These are phyloP conservation scores for Plotosus lineatus DNA, from an alignment of 2,113 vertebrate genomes.

Conservation along the genomic window DNA sequence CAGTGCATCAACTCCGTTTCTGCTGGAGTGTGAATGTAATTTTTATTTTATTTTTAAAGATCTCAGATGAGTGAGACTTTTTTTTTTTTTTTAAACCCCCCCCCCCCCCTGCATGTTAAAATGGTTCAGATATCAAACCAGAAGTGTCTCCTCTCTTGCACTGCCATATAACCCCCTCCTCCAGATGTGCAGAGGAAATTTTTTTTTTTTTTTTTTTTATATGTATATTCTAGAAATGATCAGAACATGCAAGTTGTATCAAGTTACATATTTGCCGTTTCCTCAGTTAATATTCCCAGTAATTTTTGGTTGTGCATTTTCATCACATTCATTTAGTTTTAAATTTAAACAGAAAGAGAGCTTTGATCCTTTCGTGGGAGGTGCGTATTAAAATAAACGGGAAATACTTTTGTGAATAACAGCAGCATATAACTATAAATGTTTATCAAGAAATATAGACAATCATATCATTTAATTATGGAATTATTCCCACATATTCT, in stretches of 20 bases:
- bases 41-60: neutral
- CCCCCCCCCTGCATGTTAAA: neutral
- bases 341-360: constrained; percentile 40
- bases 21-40: constrained; percentile 5
- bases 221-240: too few species aligned
- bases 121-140: neutral
- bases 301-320: constrained; percentile 10
- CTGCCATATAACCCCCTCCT: too few species aligned
- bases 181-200: constrained; percentile 4
- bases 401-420: constrained; percentile 73
- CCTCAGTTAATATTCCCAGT: constrained; percentile 15
- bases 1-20: neutral
- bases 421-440: constrained; percentile 72
- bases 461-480: constrained; percentile 93
- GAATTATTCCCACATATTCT: constrained; percentile 90
- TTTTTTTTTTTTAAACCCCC: neutral
- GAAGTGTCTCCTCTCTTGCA: neutral
- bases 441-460: constrained; percentile 87
- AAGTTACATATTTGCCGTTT: constrained; percentile 9
- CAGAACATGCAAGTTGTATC: constrained; percentile 24
- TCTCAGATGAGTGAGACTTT: neutral
- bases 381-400: constrained; percentile 47
- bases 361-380: constrained; percentile 51
- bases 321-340: constrained; percentile 40
- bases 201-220: too few species aligned